Evolutionary conservation across 2,888 invertebrate species (phyloP).

Genomic region (Ectobius pallidus): DNA sequence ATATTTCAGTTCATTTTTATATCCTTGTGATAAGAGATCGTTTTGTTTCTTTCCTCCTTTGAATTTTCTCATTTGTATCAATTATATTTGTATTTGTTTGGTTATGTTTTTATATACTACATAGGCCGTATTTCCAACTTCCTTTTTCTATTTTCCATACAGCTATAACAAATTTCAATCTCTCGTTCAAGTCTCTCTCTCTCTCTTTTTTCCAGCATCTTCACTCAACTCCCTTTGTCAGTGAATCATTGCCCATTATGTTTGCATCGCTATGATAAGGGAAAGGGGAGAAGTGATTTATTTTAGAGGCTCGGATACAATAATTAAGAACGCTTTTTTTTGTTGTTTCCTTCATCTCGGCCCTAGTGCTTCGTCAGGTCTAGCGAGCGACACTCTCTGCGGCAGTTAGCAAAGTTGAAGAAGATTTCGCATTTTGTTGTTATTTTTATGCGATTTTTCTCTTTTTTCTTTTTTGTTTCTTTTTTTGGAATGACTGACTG

Average conservation of each 20-base stretch:
- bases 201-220: background rate
- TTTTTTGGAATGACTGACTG: constrained; percentile 8
- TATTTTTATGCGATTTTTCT: too few relatives aligned
- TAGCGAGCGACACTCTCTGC: too few relatives aligned
- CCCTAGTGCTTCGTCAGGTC: too few relatives aligned
- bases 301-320: background rate
- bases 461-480: background rate
- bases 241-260: background rate
- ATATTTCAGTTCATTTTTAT: constrained; percentile 4
- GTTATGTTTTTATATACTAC: background rate
- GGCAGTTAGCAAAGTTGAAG: background rate
- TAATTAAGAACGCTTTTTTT: background rate
- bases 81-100: background rate
- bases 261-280: background rate
- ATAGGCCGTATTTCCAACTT: background rate
- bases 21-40: background rate
- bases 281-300: background rate
- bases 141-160: background rate
- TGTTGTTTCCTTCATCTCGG: background rate
- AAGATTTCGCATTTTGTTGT: background rate
- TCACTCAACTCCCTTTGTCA: background rate
- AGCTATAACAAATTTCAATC: background rate
- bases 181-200: background rate
- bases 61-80: background rate
- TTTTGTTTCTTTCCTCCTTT: background rate